Base-by-base conservation (phyloP, 2,888 invertebrate species). In the Drosophila nr. fundita region DNA sequence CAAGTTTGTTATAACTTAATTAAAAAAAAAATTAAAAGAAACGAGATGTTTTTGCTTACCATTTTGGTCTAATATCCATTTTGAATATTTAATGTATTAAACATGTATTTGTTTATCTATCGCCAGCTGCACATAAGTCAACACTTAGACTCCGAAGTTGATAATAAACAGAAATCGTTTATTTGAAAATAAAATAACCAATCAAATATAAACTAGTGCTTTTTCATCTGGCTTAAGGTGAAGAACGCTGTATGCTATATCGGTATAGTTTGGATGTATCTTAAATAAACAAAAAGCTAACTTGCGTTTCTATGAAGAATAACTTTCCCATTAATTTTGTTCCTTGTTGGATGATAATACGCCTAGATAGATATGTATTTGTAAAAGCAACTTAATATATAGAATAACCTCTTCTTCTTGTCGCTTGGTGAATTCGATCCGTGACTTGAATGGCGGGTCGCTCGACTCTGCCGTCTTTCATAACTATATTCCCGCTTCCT, bases 361-460 rank as follows among this genome's bases (percentile, higher is more conserved):
- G 36, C 13, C 34, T 34, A 30, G 8, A 24, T 24, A 24, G 4
- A 64, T 50, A 45, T 50, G 30, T 72, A 42, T 49, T 49, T 57
- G 36, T 67, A 62, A 38, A 24, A 38, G 57, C 67, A 73, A 30
- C 77, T 78, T 78, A 78, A 52, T 61, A 45, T 68, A 50, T 74
- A 68, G 63, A 74, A 70, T 83, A 83, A 87, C 87, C 87, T 84
- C 74, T 84, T 86, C 68, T 80, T 76, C 66, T 83, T 79, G 57
- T 84, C 80, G 61, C 65, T 76, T 52, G 89, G 84, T 21, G 90
- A 82, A 68, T 78, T 74, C 4, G 87, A 87, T 71, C 89, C 77
- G 63, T 83, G 68, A 48, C 80, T 65, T 55, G 82, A 60, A 50
- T 71, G 83, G 2, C 79, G 80, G 29, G 68, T 60, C 24, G 58